Conservation (phyloP, 2,113 vertebrate genomes). For the Chlorodrepanis virens region DNA sequence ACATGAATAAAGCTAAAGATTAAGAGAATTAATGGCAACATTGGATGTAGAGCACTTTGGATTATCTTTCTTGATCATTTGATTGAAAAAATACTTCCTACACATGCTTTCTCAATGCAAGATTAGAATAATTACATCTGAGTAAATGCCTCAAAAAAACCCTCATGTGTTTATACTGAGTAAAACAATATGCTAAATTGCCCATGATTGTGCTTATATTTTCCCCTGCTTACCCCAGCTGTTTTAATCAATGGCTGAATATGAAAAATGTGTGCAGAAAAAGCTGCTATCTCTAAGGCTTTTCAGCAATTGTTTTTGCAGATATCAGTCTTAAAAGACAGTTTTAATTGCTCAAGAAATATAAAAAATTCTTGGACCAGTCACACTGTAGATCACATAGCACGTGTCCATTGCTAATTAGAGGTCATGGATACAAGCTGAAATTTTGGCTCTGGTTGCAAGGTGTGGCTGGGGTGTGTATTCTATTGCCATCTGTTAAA, state of each 20-base stretch:
- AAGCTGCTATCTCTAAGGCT: not conserved
- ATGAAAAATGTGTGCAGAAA: not conserved
- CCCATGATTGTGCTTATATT: not conserved
- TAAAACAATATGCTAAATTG: conserved; percentile 26
- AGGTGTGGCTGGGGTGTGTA: not conserved
- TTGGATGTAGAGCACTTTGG: not conserved
- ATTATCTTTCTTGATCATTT: conserved; percentile 54
- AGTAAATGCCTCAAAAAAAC: not conserved
- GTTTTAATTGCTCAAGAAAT: not conserved
- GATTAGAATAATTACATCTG: conserved; percentile 38
- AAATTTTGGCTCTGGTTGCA: not conserved
- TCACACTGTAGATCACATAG: not conserved
- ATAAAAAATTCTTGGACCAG: not conserved
- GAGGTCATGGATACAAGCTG: not conserved
- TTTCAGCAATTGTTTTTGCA: not conserved
- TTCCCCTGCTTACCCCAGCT: not conserved
- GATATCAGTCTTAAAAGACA: not conserved
- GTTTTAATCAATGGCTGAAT: not conserved
- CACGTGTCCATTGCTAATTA: not conserved
- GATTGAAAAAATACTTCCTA: conserved; percentile 28
- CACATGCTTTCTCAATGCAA: conserved; percentile 14
- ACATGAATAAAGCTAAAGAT: conserved; percentile 37
- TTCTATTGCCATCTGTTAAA: not conserved
- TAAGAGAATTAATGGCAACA: conserved; percentile 36
- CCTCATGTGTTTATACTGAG: not conserved